Conservation (phyloP, 2,113 vertebrate species). For the Psilopsiagon aurifrons region DNA sequence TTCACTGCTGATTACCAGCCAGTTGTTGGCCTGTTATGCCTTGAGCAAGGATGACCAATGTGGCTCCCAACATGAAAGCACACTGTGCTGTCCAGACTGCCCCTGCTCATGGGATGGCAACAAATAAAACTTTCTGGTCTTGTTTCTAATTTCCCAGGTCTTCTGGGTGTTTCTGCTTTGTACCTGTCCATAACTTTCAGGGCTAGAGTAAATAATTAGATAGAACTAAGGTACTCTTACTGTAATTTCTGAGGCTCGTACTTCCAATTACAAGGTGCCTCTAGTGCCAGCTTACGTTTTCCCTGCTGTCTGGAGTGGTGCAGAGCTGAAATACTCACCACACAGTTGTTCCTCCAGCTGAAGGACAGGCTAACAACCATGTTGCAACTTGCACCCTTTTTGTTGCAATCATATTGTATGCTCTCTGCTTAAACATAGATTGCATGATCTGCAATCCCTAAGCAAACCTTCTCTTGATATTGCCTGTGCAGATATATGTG, state of each 20-base stretch:
- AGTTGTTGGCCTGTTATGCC: background rate
- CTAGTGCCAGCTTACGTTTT: background rate
- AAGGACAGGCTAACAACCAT: fast-evolving
- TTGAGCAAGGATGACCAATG: background rate
- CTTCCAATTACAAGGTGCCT: background rate
- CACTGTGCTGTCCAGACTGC: background rate
- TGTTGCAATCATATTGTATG: background rate
- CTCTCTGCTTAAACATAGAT: background rate
- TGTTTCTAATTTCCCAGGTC: background rate
- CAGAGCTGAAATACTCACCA: background rate
- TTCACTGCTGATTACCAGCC: background rate
- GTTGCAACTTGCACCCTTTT: fast-evolving
- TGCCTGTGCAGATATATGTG: background rate
- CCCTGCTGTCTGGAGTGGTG: background rate
- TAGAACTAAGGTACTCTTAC: background rate
- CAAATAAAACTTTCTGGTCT: background rate
- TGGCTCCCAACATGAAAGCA: background rate
- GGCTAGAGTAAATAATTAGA: background rate
- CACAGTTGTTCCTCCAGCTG: background rate
- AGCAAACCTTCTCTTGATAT: background rate
- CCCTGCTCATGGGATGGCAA: background rate
- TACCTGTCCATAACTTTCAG: background rate
- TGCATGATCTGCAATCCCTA: background rate
- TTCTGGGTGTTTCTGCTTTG: background rate
- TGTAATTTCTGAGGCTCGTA: fast-evolving